Percentiles rank a stretch among this genome's conserved stretches.
Evolutionary conservation across 2,888 invertebrate species (phyloP).

Genomic region (Meandrusa payeni): DNA sequence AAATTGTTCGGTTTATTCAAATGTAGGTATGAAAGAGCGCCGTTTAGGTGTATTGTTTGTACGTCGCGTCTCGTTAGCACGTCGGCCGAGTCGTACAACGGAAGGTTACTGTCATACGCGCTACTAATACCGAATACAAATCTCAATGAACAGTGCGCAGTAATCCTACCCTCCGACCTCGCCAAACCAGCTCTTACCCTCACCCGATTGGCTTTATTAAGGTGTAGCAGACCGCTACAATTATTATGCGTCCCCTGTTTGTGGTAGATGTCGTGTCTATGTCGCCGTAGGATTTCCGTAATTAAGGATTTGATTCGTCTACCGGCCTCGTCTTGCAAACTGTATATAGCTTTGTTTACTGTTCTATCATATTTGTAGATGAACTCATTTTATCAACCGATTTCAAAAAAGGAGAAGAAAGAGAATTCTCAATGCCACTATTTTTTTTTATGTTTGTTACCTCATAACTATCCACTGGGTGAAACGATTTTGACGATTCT

Average conservation of each 20-base stretch:
- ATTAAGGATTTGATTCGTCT: constrained; percentile 74
- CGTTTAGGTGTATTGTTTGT: constrained; percentile 49
- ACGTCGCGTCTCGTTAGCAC: constrained; percentile 49
- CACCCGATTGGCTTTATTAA: constrained; percentile 79
- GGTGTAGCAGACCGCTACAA: constrained; percentile 80
- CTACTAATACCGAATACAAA: constrained; percentile 78
- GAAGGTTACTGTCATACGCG: constrained; percentile 65
- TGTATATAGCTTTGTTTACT: constrained; percentile 4
- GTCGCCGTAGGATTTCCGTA: constrained; percentile 71
- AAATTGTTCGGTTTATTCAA: constrained; percentile 29
- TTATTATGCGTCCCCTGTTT: constrained; percentile 81
- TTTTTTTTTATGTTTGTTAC: too few relatives aligned
- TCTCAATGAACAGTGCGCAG: constrained; percentile 77
- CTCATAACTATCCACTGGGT: too few relatives aligned
- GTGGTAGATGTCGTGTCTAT: constrained; percentile 74
- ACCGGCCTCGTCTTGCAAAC: constrained; percentile 30
- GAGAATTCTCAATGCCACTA: too few relatives aligned
- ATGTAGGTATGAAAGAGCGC: constrained; percentile 36
- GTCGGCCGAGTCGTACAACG: constrained; percentile 37
- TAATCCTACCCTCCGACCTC: constrained; percentile 59
- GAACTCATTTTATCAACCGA: too few relatives aligned
- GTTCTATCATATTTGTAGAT: not conserved
- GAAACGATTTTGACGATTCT: too few relatives aligned
- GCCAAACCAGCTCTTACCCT: constrained; percentile 43
- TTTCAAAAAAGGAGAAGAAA: too few relatives aligned